Percentiles rank a stretch among this genome's conserved stretches.
Evolutionary conservation across 2,797 vertebrate species (phyloP).

Genomic region (Platalea minor): DNA sequence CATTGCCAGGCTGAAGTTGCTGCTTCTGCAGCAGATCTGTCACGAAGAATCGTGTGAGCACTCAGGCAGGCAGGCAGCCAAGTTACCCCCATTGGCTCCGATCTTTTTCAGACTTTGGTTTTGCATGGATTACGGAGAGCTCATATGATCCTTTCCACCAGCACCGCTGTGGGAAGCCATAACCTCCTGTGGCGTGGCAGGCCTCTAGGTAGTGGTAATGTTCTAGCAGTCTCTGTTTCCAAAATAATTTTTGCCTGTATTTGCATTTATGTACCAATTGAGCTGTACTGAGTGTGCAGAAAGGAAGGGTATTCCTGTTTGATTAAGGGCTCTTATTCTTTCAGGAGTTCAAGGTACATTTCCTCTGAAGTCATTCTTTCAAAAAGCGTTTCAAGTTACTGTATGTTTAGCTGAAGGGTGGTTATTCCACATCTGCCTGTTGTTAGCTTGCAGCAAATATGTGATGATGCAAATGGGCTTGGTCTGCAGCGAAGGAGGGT

Average conservation of each 20-base stretch:
- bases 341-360: not conserved
- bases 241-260: not conserved
- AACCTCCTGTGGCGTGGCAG: not conserved
- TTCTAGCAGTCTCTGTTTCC: not conserved
- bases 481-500: not conserved
- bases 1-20: not conserved
- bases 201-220: not conserved
- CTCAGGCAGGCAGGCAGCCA: not conserved
- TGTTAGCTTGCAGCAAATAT: not conserved
- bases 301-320: not conserved
- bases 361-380: not conserved
- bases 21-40: not conserved
- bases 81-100: not conserved
- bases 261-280: not conserved
- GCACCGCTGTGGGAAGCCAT: not conserved
- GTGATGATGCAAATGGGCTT: not conserved
- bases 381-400: not conserved
- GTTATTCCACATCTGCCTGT: not conserved
- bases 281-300: not conserved
- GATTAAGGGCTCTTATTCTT: not conserved
- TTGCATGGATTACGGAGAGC: not conserved
- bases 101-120: not conserved
- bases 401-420: not conserved
- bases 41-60: fast-evolving
- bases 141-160: not conserved